Base-by-base conservation (phyloP, 2,113 vertebrate species). In the Callospermophilus lateralis region DNA sequence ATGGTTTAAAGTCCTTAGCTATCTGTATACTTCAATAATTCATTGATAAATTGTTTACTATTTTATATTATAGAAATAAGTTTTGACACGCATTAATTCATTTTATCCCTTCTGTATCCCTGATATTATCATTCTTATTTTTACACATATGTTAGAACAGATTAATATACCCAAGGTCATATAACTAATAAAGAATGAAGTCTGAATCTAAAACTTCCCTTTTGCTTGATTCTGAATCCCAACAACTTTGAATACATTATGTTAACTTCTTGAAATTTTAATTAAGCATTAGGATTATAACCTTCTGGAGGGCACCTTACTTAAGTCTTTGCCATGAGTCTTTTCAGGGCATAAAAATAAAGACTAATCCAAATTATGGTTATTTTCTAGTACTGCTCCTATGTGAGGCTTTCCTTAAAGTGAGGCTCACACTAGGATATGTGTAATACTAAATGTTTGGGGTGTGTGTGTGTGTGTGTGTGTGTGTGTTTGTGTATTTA, bases 21-120 rank as follows among this genome's bases (percentile, higher is more conserved):
- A 87, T 84, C 68, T 80, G 11, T 78, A 37, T 26, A 81, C 20
- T 95, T 74, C 39, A 78, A 11, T 39, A 97, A 78, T 74, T 6
- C 45, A 90, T 48, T 87, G 79, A 65, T 90, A 95, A 79, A 68
- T 73, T 10, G 78, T 19, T 86, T 86, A 42, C 80, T 94, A 39
- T 81, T 95, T 81, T 81, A 90, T 90, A 94, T 92, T 30, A 81
- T 24, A 88, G 74, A 95, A 94, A 83, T 92, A 89, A 92, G 34
- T 77, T 96, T 93, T 95, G 93, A 95, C 20, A 89, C 4, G 19
- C 19, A 90, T 70, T 77, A 74, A 91, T 89, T 89, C 55, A 90
- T 79, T 93, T 78, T 65, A 78, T 93, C 8, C 19, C 77, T 83
- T 80, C 48, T 95, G 42, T 13, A 70, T 76, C 32, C n/a, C 28